Base-by-base conservation (phyloP, 2,888 invertebrate species). In the Amiota mariae region DNA sequence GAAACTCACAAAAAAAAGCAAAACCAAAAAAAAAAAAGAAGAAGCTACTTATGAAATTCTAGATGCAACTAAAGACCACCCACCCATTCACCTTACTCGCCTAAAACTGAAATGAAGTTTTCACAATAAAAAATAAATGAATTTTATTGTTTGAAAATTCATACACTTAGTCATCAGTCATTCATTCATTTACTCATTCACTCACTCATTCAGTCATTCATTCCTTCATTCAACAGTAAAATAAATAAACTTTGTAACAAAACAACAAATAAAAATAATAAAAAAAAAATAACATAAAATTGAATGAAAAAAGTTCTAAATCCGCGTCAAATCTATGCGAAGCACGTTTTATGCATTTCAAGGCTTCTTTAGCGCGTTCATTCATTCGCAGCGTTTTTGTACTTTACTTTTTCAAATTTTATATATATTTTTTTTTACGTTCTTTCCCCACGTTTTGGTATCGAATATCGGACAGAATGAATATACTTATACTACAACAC, bases 261-360 rank as follows among this genome's bases (percentile, higher is more conserved):
- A 1, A 36, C 36, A 24, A 18, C 15, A 59, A 18, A 13, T 57
- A n/a, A 18, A 57, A 57, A 57, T 24, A 24, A 24, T 24, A 24
- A 57, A 57, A 13, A 57, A 57, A 18, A 59, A 59, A 59, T 20
- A 59, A 36, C 2, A 36, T 36, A 6, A 36, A 36, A 36, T 36
- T 36, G 36, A 36, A 36, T 6, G 36, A 36, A 18, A 18, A 18
- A 18, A 18, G 10, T 57, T 51, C 70, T 72, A 74, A 73, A 76
- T 75, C 73, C 73, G 61, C 68, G 46, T 48, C 10, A 76, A 76
- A 76, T 76, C 70, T 77, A 81, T 81, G 82, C 82, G 77, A 78
- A 78, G 82, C 82, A 82, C 82, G 82, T 82, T 80, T 75, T 78
- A 77, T 79, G 77, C 79, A 80, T 78, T 80, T 82, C 81, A 82